phyloP scores from a whole-genome alignment of 1,140 invertebrate genomes.

The Leptonema lineaticorne region DNA sequence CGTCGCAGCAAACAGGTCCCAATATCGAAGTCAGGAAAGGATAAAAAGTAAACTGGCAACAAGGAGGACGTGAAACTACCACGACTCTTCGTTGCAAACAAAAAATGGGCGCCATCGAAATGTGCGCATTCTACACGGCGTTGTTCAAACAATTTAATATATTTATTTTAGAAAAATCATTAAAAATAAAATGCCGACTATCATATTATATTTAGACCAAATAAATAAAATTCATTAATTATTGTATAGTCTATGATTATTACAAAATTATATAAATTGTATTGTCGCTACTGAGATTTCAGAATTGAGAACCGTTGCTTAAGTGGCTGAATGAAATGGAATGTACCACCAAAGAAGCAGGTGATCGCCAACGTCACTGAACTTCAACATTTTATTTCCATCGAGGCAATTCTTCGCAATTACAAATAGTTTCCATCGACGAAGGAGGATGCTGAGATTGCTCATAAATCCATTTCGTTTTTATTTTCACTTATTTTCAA shows the following conservation, averaged over 20 bases:
- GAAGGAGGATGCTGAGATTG: not conserved
- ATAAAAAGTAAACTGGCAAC: conserved; percentile 17
- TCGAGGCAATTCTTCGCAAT: not conserved
- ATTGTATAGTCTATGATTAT: not conserved
- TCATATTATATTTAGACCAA: too few species aligned
- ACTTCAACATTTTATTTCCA: conserved; percentile 3
- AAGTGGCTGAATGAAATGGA: conserved; percentile 22
- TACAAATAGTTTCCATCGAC: conserved; percentile 1
- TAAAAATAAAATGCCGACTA: too few species aligned
- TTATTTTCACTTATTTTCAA: not conserved
- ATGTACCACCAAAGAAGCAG: conserved; percentile 19
- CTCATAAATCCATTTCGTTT: not conserved
- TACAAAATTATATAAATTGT: not conserved
- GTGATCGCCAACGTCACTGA: conserved; percentile 5
- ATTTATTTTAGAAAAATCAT: too few species aligned
- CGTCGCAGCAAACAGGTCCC: conserved; percentile 11
- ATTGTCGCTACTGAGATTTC: not conserved
- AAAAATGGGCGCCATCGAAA: conserved; percentile 26
- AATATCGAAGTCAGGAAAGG: not conserved
- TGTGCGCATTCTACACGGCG: conserved; percentile 11
- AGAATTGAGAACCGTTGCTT: conserved; percentile 11
- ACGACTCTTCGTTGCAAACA: not conserved
- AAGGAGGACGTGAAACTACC: not conserved
- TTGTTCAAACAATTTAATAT: too few species aligned
- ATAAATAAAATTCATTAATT: too few species aligned